A percentile compares a stretch with the other conserved stretches of the same genome.
phyloP scores from a whole-genome alignment of 2,797 vertebrate species.

The Pseudopleuronectes americanus region DNA sequence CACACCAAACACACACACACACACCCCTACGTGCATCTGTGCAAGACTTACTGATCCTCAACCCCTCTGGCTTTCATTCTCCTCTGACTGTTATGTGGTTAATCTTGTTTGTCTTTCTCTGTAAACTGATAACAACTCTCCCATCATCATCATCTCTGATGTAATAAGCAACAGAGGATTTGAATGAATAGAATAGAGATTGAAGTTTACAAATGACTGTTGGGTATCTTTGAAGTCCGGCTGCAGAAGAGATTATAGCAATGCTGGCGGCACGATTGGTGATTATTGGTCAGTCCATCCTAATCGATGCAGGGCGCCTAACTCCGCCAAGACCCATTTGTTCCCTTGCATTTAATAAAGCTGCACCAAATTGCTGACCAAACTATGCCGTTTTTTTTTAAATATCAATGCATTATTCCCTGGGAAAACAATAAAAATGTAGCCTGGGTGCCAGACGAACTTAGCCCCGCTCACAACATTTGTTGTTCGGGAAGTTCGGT shows the following conservation, averaged over 20 bases:
- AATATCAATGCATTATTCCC: too few relatives aligned
- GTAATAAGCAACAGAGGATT: constrained; percentile 30
- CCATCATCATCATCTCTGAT: constrained; percentile 38
- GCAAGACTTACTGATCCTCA: constrained; percentile 40
- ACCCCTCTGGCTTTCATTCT: constrained; percentile 1
- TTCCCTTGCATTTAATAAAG: too few relatives aligned
- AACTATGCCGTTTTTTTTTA: too few relatives aligned
- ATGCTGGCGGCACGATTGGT: background rate
- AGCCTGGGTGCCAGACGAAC: too few relatives aligned
- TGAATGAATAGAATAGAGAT: constrained; percentile 23
- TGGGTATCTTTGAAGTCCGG: background rate
- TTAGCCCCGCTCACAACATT: too few relatives aligned
- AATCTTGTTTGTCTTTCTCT: constrained; percentile 58
- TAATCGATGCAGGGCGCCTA: background rate
- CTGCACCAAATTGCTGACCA: too few relatives aligned
- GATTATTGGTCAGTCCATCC: background rate
- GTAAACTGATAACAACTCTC: constrained; percentile 52
- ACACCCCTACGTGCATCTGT: constrained; percentile 37
- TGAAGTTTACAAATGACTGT: background rate
- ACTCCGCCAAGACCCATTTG: too few relatives aligned
- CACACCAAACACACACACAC: too few relatives aligned
- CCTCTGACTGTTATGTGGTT: constrained; percentile 38
- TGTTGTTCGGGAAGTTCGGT: too few relatives aligned
- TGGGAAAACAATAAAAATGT: too few relatives aligned
- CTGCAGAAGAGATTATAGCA: background rate